Conservation (phyloP, 1,140 invertebrate genomes). For the Drosophila bocqueti region DNA sequence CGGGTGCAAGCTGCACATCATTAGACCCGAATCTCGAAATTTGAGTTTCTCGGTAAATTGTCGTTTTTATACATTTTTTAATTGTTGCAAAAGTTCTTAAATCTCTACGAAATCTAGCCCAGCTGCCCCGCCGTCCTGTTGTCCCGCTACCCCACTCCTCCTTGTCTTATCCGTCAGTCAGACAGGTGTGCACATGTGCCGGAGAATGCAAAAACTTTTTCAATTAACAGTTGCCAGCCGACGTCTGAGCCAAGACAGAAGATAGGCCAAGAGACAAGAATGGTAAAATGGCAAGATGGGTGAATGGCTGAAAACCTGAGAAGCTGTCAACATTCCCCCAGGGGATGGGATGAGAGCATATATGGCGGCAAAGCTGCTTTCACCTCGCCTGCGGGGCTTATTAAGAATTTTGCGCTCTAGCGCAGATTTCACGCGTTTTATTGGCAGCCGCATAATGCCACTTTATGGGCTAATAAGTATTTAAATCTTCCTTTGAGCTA, state of each 20-base stretch:
- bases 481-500: slow-evolving; percentile 49
- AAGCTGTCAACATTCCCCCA: slow-evolving; percentile 59
- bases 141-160: background rate
- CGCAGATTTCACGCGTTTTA: slow-evolving; percentile 67
- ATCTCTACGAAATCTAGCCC: slow-evolving; percentile 1
- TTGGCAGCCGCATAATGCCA: slow-evolving; percentile 65
- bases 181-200: slow-evolving; percentile 55
- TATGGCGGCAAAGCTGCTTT: slow-evolving; percentile 44
- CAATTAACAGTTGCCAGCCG: slow-evolving; percentile 78
- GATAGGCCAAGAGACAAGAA: slow-evolving; percentile 33
- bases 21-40: slow-evolving; percentile 43
- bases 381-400: slow-evolving; percentile 53
- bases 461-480: slow-evolving; percentile 69
- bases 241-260: slow-evolving; percentile 44
- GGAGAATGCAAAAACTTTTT: slow-evolving; percentile 75
- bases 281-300: slow-evolving; percentile 18
- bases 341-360: slow-evolving; percentile 23
- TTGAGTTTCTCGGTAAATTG: slow-evolving; percentile 41
- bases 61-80: slow-evolving; percentile 54
- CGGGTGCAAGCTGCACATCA: slow-evolving; percentile 52
- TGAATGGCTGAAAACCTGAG: slow-evolving; percentile 7
- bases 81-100: slow-evolving; percentile 56
- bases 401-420: slow-evolving; percentile 63
- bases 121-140: background rate
- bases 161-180: slow-evolving; percentile 56